Base-by-base conservation (phyloP, 2,797 vertebrate genomes). In the Hybognathus amarus region DNA sequence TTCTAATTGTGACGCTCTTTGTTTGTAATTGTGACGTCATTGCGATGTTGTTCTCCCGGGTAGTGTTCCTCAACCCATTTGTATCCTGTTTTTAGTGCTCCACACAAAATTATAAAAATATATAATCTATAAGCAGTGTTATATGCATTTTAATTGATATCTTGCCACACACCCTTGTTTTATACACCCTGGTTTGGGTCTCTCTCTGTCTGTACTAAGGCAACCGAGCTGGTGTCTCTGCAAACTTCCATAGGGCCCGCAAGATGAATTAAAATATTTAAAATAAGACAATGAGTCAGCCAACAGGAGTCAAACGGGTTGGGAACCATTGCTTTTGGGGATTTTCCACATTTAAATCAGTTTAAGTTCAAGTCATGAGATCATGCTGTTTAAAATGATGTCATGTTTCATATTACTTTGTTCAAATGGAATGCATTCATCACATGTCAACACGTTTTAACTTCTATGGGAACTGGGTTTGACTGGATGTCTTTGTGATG, bases 1-100 rank as follows among this genome's bases (percentile, higher is more conserved):
- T 56, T 66, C 61, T 67, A 18, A 64, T n/a, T 40, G 45, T 82
- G 80, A 76, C 71, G 47, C 12, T 27, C n/a, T 54, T 83, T 83
- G 61, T 67, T 74, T 67, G 61, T 45, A 10, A 12, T 33, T 42
- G 71, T 83, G 81, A 83, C 81, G 81, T 66, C 73, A 83, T 83
- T 20, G n/a, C 15, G 63, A 45, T 36, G 47, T 75, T 20, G 66
- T 67, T 75, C n/a, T 69, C 22, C 15, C 22, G 2, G 15, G 20
- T 38, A 11, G 13, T 7, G 64, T 38, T 68, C 20, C 47, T 15
- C 13, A 18, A 38, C 5, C 8, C 9, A 30, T 63, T 38, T 8
- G 24, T 22, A 10, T 13, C 6, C 0, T 66, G 33, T 63, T 40
- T 42, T 50, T 27, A 2, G 52, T 56, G 13, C 13, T 5, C 24